phyloP scores from a whole-genome alignment of 1,140 invertebrate genomes.

The Stenopsyche tienmushanensis region DNA sequence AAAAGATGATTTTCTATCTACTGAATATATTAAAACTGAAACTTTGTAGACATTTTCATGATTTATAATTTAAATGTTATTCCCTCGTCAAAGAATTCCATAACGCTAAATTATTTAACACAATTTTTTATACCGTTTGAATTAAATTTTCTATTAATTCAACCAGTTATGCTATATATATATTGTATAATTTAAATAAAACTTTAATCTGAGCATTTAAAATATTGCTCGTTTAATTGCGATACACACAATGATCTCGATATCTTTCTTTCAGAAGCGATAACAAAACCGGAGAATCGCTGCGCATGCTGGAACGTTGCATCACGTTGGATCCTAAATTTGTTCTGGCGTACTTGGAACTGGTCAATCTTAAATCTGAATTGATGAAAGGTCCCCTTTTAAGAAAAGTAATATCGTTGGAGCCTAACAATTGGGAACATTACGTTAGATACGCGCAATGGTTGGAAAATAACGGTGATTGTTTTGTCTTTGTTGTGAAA shows the following conservation, averaged over 20 bases:
- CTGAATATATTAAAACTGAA: too few species aligned
- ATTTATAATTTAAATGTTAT: too few species aligned
- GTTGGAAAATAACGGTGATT: constrained; percentile 64
- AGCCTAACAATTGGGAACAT: constrained; percentile 67
- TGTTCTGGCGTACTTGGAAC: constrained; percentile 66
- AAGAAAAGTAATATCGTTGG: constrained; percentile 60
- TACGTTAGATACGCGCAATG: constrained; percentile 67
- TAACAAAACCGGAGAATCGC: constrained; percentile 64
- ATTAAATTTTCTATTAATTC: too few species aligned
- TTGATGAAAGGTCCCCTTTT: constrained; percentile 56
- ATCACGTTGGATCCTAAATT: constrained; percentile 65
- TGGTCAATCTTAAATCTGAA: constrained; percentile 60
- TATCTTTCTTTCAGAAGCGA: constrained; percentile 57
- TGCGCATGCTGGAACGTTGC: constrained; percentile 68
- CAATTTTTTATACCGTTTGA: too few species aligned
- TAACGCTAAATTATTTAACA: too few species aligned
- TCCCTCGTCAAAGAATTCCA: too few species aligned
- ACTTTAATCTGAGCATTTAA: not conserved
- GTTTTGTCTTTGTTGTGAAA: too few species aligned
- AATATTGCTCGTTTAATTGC: not conserved
- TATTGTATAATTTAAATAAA: not conserved
- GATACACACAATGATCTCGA: not conserved
- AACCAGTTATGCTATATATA: too few species aligned
- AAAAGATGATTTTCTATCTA: too few species aligned
- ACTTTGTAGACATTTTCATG: too few species aligned